Base-by-base conservation (phyloP, 2,888 invertebrate genomes). In the Plebejus melissa region DNA sequence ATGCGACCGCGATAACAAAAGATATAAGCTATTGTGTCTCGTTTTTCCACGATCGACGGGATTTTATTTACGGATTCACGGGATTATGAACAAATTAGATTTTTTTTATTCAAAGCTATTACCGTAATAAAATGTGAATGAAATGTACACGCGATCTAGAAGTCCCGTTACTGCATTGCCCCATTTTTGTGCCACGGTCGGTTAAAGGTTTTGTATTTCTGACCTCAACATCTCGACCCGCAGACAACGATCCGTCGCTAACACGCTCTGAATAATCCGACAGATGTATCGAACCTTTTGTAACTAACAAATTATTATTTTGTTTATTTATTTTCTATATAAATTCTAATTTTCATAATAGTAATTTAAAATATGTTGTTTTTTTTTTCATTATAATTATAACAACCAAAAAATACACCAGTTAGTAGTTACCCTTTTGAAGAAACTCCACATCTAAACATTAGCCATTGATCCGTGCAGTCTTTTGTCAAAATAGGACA, bases 131-230 rank as follows among this genome's bases (percentile, higher is more conserved):
- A 32, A 32, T 9, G 32, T 16, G 28, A 28, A 28, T 60, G 28
- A 28, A 36, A 65, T 36, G 32, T 9, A 36, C 16, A 36, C 32
- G 65, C 65, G 13, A 32, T 65, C 13, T 65, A 32, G 5, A 16
- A 65, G 9, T 65, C 65, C 65, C 65, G 65, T 65, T 65, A 16
- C 32, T 32, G 6, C 32, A 65, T 65, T 36, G 65, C 65, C 65
- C 65, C 13, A 65, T 65, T 65, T 65, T 16, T 65, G 65, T 1
- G 36, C 13, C 65, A 65, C 16, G 65, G 65, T 65, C 65, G 65
- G 32, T 32, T 65, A 65, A 65, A 65, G 65, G 65, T 65, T 65
- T 65, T 36, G 65, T 65, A 65, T 65, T 65, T 65, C 65, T 65
- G 65, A 65, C 65, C 65, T 65, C 65, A 65, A 65, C 65, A 16